Percentiles rank a stretch among this genome's conserved stretches.
Evolutionary conservation across 2,113 vertebrate species (phyloP).

Genomic region (Cochlearius cochlearius): DNA sequence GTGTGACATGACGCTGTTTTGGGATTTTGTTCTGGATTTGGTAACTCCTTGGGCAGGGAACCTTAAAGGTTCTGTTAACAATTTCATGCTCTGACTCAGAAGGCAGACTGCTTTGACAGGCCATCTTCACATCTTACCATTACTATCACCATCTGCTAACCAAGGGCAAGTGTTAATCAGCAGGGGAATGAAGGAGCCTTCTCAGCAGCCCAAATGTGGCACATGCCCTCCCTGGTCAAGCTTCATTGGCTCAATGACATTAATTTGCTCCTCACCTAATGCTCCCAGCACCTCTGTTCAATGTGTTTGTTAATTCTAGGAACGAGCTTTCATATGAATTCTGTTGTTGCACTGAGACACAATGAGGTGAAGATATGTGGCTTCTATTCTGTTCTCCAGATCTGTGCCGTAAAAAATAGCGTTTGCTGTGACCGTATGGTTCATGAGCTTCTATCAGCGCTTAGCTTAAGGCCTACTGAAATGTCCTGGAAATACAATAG

Average conservation of each 20-base stretch:
- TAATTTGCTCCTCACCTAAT: conserved; percentile 30
- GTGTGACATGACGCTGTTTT: not conserved
- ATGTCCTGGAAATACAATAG: not conserved
- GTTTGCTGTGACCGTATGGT: not conserved
- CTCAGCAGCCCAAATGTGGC: not conserved
- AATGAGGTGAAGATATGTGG: not conserved
- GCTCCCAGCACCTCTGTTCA: not conserved
- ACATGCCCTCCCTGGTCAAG: not conserved
- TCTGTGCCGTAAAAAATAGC: not conserved
- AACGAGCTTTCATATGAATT: not conserved
- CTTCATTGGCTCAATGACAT: not conserved
- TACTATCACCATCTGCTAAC: not conserved
- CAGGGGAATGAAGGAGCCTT: not conserved
- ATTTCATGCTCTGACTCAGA: not conserved
- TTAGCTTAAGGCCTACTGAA: not conserved
- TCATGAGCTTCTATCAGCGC: not conserved
- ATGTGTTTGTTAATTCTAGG: conserved; percentile 21
- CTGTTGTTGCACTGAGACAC: not conserved
- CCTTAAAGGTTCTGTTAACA: not conserved
- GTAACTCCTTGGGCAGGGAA: not conserved
- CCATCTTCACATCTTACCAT: not conserved
- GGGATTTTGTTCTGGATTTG: not conserved
- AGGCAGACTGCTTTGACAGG: not conserved
- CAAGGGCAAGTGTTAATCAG: not conserved
- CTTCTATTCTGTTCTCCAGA: not conserved